Base-by-base conservation (phyloP, 2,113 vertebrate species). In the Irena cyanogastra region DNA sequence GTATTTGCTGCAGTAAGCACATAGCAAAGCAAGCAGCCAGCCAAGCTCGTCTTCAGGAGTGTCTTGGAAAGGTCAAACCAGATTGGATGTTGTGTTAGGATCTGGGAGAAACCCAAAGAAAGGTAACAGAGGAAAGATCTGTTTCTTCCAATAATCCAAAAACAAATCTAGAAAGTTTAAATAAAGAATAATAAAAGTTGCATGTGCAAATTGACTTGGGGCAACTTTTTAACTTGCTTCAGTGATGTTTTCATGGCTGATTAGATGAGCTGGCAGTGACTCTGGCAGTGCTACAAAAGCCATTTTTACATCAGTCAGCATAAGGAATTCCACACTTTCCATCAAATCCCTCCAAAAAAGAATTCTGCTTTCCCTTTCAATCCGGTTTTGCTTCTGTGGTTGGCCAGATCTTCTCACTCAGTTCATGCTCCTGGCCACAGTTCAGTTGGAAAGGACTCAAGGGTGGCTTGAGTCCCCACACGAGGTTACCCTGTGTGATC, bases 281-380 rank as follows among this genome's bases (percentile, higher is more conserved):
- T 83, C 84, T 89, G 90, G 90, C 91, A 84, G 45, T 37, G 53
- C 42, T 81, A 79, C 76, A 90, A 56, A 95, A 92, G 77, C 57
- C 83, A 59, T 87, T 94, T 94, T 96, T 89, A 66, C 69, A 89
- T 93, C 82, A 75, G 27, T 89, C 84, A 85, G 61, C 76, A 61
- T 65, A 82, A 86, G 70, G 76, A 92, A 71, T 83, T 85, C 85
- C 56, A 93, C 60, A 39, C 56, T 92, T 94, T 35, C 79, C 39
- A 57, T 89, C 68, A 79, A 37, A 70, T 52, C 39, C 16, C 63
- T 83, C 35, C 49, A 56, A 69, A 89, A 88, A 64, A 76, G 45
- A 47, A 53, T n/a, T 53, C 42, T 83, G 28, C 41, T 71, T 75
- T 52, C 60, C 45, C 26, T 72, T 84, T 19, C 57, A 80, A 0